phyloP scores from a whole-genome alignment of 23 tunicate species.

The Trididemnum miniatum region DNA sequence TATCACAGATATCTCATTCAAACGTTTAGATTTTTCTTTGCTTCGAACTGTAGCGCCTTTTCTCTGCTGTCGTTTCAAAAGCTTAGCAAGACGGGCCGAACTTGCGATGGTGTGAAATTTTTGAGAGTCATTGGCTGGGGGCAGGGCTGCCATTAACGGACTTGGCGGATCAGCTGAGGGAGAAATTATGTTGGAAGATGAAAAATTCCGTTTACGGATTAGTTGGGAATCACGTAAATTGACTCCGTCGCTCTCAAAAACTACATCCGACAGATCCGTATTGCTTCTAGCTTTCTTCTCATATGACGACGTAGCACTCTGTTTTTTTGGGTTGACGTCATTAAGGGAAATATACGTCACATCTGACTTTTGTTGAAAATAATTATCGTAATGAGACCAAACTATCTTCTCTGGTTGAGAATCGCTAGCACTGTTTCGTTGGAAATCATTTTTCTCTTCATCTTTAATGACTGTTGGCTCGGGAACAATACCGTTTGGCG shows the following conservation, averaged over 20 bases:
- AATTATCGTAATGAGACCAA: slow-evolving; percentile 58
- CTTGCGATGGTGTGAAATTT: slow-evolving; percentile 49
- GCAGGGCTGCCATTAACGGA: background rate
- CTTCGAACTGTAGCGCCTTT: too few species aligned
- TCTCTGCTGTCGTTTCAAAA: slow-evolving; percentile 36
- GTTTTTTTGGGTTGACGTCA: slow-evolving; percentile 7
- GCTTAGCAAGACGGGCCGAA: slow-evolving; percentile 57
- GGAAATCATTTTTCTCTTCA: background rate
- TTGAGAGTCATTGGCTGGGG: background rate
- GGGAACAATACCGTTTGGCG: background rate
- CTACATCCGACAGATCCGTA: background rate
- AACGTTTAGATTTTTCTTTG: background rate
- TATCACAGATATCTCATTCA: background rate
- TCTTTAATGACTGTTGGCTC: background rate
- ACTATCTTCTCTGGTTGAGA: slow-evolving; percentile 58
- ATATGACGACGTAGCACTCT: background rate
- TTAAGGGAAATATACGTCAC: background rate
- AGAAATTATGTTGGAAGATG: slow-evolving; percentile 31
- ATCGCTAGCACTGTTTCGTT: background rate
- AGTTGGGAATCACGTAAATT: slow-evolving; percentile 47
- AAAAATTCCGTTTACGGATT: slow-evolving; percentile 46
- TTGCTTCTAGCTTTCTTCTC: background rate
- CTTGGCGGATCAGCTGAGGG: background rate
- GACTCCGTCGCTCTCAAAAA: background rate
- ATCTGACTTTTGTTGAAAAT: slow-evolving; percentile 31